phyloP scores from a whole-genome alignment of 2,113 vertebrate genomes.

The Gymnocephalus cernua region DNA sequence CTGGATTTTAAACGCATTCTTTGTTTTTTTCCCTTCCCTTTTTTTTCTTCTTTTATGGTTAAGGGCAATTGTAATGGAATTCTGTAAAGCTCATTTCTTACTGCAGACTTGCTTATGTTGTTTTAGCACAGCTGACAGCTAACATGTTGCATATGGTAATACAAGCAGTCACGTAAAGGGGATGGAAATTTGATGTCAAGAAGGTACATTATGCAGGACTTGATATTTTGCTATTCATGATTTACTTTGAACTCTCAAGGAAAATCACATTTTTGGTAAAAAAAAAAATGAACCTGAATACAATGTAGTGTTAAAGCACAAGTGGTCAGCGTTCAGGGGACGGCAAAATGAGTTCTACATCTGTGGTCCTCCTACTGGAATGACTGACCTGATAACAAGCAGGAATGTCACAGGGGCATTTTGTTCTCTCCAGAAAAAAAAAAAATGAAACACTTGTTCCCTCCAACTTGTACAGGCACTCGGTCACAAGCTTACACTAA shows the following conservation, averaged over 20 bases:
- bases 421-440: conserved; percentile 44
- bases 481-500: conserved; percentile 12
- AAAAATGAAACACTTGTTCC: conserved; percentile 27
- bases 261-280: not conserved
- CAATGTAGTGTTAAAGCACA: conserved; percentile 42
- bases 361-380: conserved; percentile 71
- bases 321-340: conserved; percentile 62
- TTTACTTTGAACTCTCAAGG: not conserved
- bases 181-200: conserved; percentile 42
- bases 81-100: conserved; percentile 45
- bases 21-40: not conserved
- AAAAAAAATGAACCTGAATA: conserved; percentile 27
- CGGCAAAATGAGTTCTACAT: conserved; percentile 58
- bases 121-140: conserved; percentile 50
- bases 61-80: conserved; percentile 23
- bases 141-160: conserved; percentile 62
- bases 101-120: conserved; percentile 41
- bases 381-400: conserved; percentile 77
- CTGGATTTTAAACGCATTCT: not conserved
- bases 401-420: conserved; percentile 61
- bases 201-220: not conserved
- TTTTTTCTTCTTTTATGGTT: not conserved
- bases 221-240: conserved; percentile 27
- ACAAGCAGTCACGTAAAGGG: conserved; percentile 47
- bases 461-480: conserved; percentile 3